These are phyloP conservation scores for Pteronotus mesoamericanus DNA, from an alignment of 2,797 vertebrate species.

Conservation along the genomic window DNA sequence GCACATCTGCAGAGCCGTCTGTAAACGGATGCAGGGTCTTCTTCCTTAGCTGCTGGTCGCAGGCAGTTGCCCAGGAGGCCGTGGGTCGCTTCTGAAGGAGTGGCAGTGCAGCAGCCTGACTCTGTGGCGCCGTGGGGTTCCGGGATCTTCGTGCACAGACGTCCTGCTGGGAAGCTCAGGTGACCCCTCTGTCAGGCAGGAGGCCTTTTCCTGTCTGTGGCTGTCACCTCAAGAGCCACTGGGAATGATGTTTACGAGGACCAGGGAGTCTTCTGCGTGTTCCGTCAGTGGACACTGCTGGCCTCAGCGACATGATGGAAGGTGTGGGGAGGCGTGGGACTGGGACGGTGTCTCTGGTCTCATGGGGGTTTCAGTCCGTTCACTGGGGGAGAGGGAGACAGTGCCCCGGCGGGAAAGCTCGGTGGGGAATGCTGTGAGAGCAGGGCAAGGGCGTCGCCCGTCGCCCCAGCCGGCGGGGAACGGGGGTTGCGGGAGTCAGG, in stretches of 20 bases:
- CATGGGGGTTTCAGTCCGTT: neutral
- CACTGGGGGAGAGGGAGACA: neutral
- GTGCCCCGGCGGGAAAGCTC: too few relatives aligned
- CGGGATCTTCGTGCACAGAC: neutral
- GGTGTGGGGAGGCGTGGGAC: neutral
- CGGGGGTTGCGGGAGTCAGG: neutral
- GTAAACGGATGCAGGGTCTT: neutral
- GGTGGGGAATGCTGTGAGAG: too few relatives aligned
- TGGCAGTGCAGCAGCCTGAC: neutral
- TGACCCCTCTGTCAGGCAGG: too few relatives aligned
- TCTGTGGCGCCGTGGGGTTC: neutral
- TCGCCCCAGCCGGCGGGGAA: neutral
- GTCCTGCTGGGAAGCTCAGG: neutral
- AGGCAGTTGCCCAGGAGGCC: neutral
- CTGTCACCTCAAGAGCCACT: neutral
- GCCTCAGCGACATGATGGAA: rapidly evolving
- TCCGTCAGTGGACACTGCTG: neutral
- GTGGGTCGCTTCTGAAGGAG: neutral
- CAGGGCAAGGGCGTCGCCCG: neutral
- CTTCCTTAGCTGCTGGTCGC: neutral
- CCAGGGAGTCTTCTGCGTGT: too few relatives aligned
- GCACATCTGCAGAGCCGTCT: neutral
- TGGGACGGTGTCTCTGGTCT: neutral
- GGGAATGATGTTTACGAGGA: neutral
- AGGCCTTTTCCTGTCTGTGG: neutral